A percentile compares a stretch with the other conserved stretches of the same genome.
These are phyloP conservation scores for Notothenia coriiceps DNA, from an alignment of 2,113 vertebrate genomes.

Conservation along the genomic window DNA sequence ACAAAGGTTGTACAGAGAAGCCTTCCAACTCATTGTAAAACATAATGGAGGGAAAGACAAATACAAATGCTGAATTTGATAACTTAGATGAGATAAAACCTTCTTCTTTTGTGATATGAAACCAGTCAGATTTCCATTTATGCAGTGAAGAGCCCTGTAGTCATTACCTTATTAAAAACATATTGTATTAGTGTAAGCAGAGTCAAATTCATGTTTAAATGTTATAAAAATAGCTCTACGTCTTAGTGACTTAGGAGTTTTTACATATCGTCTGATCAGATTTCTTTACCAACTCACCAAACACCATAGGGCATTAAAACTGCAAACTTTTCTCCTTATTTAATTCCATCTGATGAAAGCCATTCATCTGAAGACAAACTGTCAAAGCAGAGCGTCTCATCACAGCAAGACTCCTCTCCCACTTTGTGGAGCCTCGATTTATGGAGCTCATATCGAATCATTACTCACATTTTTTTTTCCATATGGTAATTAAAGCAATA, in stretches of 20 bases:
- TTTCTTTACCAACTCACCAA: not conserved
- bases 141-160: not conserved
- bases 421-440: slow-evolving; percentile 36
- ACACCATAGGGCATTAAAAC: slow-evolving; percentile 5
- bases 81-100: slow-evolving; percentile 30
- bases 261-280: slow-evolving; percentile 19
- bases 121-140: slow-evolving; percentile 19
- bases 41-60: slow-evolving; percentile 10
- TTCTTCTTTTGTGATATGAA: slow-evolving; percentile 23
- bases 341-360: slow-evolving; percentile 49
- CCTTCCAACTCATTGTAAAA: slow-evolving; percentile 37
- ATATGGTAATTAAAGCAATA: slow-evolving; percentile 8
- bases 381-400: slow-evolving; percentile 46
- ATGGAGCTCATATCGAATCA: slow-evolving; percentile 35
- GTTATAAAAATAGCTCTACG: not conserved
- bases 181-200: not conserved
- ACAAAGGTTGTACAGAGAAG: slow-evolving; percentile 44
- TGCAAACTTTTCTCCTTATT: slow-evolving; percentile 28
- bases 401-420: slow-evolving; percentile 50
- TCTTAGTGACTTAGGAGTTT: not conserved
- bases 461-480: slow-evolving; percentile 23
- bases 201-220: not conserved
- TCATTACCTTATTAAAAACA: too few relatives aligned
- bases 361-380: slow-evolving; percentile 60
- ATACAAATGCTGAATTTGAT: slow-evolving; percentile 22